Evolutionary conservation across 2,797 vertebrate genomes (phyloP).

Genomic region (Apogon talboti): DNA sequence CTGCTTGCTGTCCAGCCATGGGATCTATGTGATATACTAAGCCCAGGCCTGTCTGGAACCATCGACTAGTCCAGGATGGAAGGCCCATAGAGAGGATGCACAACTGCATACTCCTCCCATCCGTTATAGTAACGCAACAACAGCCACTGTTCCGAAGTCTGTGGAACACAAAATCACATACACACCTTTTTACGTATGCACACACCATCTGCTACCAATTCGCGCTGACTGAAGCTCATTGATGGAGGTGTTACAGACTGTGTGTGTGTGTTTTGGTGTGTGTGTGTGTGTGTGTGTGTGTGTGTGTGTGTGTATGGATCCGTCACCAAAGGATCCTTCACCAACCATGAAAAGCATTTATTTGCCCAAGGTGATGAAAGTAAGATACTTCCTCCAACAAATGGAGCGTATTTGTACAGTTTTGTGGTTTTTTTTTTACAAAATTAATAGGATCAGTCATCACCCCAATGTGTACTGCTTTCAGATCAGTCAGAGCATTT

Average conservation of each 20-base stretch:
- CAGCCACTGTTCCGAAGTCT: slow-evolving; percentile 28
- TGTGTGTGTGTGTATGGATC: slow-evolving; percentile 18
- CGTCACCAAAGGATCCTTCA: slow-evolving; percentile 13
- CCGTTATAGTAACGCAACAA: slow-evolving; percentile 60
- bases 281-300: slow-evolving; percentile 5
- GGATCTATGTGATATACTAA: slow-evolving; percentile 77
- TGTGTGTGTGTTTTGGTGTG: slow-evolving; percentile 11
- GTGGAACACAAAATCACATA: slow-evolving; percentile 22
- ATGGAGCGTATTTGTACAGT: slow-evolving; percentile 6
- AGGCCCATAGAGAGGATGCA: slow-evolving; percentile 76
- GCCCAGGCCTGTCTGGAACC: slow-evolving; percentile 71
- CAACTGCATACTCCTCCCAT: slow-evolving; percentile 79
- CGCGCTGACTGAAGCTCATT: slow-evolving; percentile 56
- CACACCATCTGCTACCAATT: slow-evolving; percentile 58
- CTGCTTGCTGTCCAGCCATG: slow-evolving; percentile 59
- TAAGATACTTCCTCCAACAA: background rate
- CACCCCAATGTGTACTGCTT: background rate
- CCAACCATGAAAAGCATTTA: slow-evolving; percentile 19
- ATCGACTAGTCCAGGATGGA: slow-evolving; percentile 79
- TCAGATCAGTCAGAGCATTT: slow-evolving; percentile 4
- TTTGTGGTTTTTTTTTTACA: slow-evolving; percentile 4
- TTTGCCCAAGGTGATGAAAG: slow-evolving; percentile 31
- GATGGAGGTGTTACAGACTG: slow-evolving; percentile 45
- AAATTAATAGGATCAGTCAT: slow-evolving; percentile 4
- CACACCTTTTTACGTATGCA: slow-evolving; percentile 61